Evolutionary conservation across 1,140 invertebrate species (phyloP), one percentile per base, ranked within the genome.

Genomic region (Drepana arcuata): DNA sequence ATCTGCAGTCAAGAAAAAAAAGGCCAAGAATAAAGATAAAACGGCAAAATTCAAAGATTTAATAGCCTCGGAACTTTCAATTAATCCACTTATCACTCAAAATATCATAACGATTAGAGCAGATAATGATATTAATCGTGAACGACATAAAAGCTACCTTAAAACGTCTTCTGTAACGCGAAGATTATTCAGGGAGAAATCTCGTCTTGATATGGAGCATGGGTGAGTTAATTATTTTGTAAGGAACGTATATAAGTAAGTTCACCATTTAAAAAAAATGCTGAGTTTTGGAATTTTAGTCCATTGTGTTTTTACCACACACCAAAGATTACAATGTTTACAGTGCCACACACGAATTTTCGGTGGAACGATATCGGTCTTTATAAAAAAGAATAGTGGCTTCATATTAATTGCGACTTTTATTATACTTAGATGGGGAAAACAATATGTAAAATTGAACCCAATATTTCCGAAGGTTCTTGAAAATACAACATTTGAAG

Each of bases 381-480:
- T n/a, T n/a, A n/a, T n/a, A n/a, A n/a, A n/a, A n/a, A n/a, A n/a
- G n/a, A n/a, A n/a, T n/a, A n/a, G n/a, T n/a, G n/a, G n/a, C n/a
- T n/a, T n/a, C n/a, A n/a, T n/a, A n/a, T n/a, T n/a, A n/a, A n/a
- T n/a, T n/a, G n/a, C n/a, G n/a, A n/a, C n/a, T n/a, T n/a, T n/a
- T n/a, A n/a, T n/a, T n/a, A n/a, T n/a, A n/a, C n/a, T n/a, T n/a
- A n/a, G n/a, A n/a, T 9, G 18, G 18, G 4, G 18, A 51, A 58
- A 31, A 7, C 14, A 16, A 6, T 5, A 4, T 21, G 9, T 28
- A 12, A 25, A 53, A 15, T 42, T 72, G 16, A 63, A 38, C 32
- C 67, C 73, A 2, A 58, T 64, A 35, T 78, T 69, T 53, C 71
- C 71, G 3, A 62, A 37, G 27, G 40, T 74, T 7, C 34, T 70